Evolutionary conservation across 2,888 invertebrate species (phyloP).

Genomic region (Agrochola lychnidis): DNA sequence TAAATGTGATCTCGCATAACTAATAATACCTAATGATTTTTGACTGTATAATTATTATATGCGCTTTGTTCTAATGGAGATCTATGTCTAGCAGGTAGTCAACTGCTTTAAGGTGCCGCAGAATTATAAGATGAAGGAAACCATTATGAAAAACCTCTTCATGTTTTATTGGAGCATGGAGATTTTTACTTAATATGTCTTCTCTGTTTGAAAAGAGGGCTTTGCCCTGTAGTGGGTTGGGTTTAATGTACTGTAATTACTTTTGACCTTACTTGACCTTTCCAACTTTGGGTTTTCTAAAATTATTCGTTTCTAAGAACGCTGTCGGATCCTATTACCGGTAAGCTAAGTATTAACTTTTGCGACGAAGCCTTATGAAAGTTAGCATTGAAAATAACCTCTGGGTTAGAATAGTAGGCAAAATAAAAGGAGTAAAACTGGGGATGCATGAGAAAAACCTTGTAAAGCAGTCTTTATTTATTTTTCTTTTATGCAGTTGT

Average conservation of each 20-base stretch:
- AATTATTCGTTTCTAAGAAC: conserved; percentile 27
- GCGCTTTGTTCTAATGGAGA: no score
- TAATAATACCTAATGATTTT: neutral
- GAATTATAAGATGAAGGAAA: neutral
- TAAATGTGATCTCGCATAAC: conserved; percentile 12
- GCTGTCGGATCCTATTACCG: conserved; percentile 31
- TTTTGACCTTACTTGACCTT: conserved; percentile 18
- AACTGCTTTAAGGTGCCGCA: neutral
- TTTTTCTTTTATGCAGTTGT: conserved; percentile 5
- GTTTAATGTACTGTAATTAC: conserved; percentile 3
- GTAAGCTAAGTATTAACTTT: conserved; percentile 34
- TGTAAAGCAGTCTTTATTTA: neutral
- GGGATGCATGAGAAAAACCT: no score
- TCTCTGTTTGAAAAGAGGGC: neutral
- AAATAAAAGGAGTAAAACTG: conserved; percentile 21
- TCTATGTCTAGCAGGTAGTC: neutral
- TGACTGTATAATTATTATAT: no score
- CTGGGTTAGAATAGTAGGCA: conserved; percentile 10
- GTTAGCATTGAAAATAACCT: conserved; percentile 32
- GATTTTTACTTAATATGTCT: no score
- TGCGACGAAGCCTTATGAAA: conserved; percentile 31
- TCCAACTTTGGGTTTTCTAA: neutral
- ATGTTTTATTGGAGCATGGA: neutral
- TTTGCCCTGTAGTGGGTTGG: neutral
- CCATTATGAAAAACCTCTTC: neutral